Conservation (phyloP, 2,113 vertebrate species). For the Pica pica region DNA sequence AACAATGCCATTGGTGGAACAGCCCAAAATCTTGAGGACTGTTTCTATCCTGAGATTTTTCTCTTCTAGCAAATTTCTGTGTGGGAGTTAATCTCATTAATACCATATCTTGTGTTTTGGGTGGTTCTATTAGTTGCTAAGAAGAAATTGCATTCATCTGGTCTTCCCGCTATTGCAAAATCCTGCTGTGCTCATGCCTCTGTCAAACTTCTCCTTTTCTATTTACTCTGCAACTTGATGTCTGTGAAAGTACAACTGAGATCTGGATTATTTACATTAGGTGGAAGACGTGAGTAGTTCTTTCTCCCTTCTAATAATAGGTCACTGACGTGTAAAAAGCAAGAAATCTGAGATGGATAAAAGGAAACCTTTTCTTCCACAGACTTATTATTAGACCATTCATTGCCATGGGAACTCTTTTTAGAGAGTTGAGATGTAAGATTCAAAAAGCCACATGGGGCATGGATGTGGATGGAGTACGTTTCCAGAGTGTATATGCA, state of each 20-base stretch:
- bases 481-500: neutral
- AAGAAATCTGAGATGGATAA: neutral
- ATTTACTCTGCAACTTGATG: neutral
- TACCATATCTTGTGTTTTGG: neutral
- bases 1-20: neutral
- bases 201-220: neutral
- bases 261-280: neutral
- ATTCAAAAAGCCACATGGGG: neutral
- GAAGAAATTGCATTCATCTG: neutral
- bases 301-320: conserved; percentile 12
- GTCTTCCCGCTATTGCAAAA: conserved; percentile 1
- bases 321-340: neutral
- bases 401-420: conserved; percentile 35
- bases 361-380: neutral
- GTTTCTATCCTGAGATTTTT: neutral
- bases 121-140: neutral
- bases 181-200: neutral
- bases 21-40: neutral
- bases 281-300: neutral
- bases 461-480: neutral
- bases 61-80: neutral
- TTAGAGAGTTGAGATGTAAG: neutral
- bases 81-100: neutral
- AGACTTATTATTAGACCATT: neutral
- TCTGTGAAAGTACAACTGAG: neutral